Base-by-base conservation (phyloP, 1,140 invertebrate species). In the Agrypnia vestita region DNA sequence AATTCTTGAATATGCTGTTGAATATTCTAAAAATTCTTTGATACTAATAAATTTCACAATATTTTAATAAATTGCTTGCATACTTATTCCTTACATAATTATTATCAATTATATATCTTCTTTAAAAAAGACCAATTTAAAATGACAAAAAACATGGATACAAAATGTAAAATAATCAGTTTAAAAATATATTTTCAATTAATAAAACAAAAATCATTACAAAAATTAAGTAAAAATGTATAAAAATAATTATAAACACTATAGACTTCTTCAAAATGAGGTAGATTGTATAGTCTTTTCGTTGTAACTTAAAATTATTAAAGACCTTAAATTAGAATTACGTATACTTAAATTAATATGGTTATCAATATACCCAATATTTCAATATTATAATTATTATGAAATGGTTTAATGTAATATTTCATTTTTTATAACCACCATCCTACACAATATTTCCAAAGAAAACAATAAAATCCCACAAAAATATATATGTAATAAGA, bases 231-330 rank as follows among this genome's bases (percentile, higher is more conserved):
- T 64, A 75, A 75, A 75, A 75, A 21, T 55, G 19, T 25, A 35
- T 43, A 64, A 64, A 35, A 44, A 35, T 64, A 64, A 64, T 19
- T 59, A 7, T 56, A 43, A 80, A 62, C 59, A 78, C 77, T 74
- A 71, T 76, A 81, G 80, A 79, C 73, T 71, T 79, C 78, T 76
- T 79, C 80, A 80, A 82, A 83, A 83, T 81, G 82, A 83, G 82
- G 82, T 83, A 83, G 79, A 72, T 80, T 47, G 76, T 81, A 83
- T 83, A 83, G 82, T 83, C 82, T 83, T 83, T 83, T 83, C 76
- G 82, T 83, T 81, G 19, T 71, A 44, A 76, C 69, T 73, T 83
- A 83, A 83, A 80, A 78, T 71, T 78, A 80, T 51, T 53, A 12
- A 35, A 35, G 25, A 35, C 25, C 25, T 56, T 56, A 8, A 56